phyloP scores from a whole-genome alignment of 2,888 invertebrate genomes.

The Capitulum mitella region DNA sequence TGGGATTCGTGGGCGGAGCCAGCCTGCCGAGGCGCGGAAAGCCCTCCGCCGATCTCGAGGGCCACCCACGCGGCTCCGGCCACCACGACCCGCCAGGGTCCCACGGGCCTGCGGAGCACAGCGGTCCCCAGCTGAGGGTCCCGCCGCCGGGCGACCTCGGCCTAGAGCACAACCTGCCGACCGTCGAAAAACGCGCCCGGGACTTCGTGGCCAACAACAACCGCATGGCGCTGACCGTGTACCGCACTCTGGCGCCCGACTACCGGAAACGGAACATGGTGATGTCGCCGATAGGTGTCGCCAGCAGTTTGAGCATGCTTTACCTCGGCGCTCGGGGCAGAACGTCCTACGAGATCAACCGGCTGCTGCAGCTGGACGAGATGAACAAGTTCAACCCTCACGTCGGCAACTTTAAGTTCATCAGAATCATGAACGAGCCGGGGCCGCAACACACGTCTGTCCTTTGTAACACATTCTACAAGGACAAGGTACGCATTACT shows the following conservation, averaged over 20 bases:
- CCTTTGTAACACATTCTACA: not conserved
- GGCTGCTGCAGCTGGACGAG: slow-evolving; percentile 72
- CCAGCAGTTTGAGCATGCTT: slow-evolving; percentile 47
- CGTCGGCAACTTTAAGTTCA: slow-evolving; percentile 45
- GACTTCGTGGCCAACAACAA: not conserved
- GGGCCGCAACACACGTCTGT: not conserved
- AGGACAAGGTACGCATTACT: not conserved
- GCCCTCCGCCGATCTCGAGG: too few species aligned
- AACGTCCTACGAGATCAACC: slow-evolving; percentile 85
- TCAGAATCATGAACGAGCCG: not conserved
- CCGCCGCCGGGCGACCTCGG: not conserved
- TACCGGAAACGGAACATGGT: slow-evolving; percentile 43
- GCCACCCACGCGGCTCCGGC: too few species aligned
- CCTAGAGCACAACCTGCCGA: not conserved
- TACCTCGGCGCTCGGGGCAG: slow-evolving; percentile 48
- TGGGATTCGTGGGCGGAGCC: too few species aligned
- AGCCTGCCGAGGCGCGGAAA: too few species aligned
- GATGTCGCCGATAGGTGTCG: slow-evolving; percentile 49
- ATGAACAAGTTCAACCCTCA: slow-evolving; percentile 87
- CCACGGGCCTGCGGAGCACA: too few species aligned
- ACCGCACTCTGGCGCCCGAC: slow-evolving; percentile 30
- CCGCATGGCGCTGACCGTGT: slow-evolving; percentile 27
- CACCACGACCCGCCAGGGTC: too few species aligned
- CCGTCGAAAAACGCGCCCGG: not conserved
- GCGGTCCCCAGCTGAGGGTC: not conserved